These are phyloP conservation scores for Rhinogobio ventralis DNA, from an alignment of 2,797 vertebrate genomes.

Conservation along the genomic window DNA sequence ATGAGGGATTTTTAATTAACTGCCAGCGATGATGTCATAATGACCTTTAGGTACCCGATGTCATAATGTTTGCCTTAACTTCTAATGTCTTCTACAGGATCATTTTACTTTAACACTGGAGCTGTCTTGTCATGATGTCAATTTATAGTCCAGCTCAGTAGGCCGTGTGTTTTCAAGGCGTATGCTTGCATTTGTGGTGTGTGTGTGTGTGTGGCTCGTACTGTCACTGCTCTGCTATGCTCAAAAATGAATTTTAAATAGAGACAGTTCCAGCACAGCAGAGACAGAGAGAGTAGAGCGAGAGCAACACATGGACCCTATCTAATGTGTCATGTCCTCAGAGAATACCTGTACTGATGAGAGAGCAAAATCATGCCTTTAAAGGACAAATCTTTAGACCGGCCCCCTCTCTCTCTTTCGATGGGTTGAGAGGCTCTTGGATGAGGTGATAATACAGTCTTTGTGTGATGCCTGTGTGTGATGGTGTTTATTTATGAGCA, in stretches of 20 bases:
- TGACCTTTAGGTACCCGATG: background rate
- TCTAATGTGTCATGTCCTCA: background rate
- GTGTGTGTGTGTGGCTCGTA: background rate
- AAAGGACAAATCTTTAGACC: slow-evolving; percentile 36
- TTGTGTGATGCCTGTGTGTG: slow-evolving; percentile 42
- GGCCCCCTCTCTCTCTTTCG: background rate
- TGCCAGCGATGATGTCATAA: background rate
- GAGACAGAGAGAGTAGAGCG: background rate
- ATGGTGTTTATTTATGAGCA: slow-evolving; percentile 47
- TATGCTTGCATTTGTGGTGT: background rate
- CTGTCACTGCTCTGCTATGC: background rate
- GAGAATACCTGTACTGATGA: slow-evolving; percentile 16
- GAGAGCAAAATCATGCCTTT: background rate
- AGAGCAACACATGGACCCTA: background rate
- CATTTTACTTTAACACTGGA: background rate
- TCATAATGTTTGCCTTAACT: no score
- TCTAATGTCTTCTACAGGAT: background rate
- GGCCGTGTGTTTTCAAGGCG: background rate
- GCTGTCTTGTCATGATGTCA: background rate
- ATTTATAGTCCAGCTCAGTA: slow-evolving; percentile 2
- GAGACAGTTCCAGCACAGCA: background rate
- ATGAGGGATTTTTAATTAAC: background rate
- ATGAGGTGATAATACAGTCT: slow-evolving; percentile 28
- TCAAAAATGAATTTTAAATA: background rate
- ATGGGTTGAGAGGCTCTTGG: background rate